Evolutionary conservation across 2,888 invertebrate species (phyloP), one percentile per base, ranked within the genome.

Genomic region (Aphodius sticticus): DNA sequence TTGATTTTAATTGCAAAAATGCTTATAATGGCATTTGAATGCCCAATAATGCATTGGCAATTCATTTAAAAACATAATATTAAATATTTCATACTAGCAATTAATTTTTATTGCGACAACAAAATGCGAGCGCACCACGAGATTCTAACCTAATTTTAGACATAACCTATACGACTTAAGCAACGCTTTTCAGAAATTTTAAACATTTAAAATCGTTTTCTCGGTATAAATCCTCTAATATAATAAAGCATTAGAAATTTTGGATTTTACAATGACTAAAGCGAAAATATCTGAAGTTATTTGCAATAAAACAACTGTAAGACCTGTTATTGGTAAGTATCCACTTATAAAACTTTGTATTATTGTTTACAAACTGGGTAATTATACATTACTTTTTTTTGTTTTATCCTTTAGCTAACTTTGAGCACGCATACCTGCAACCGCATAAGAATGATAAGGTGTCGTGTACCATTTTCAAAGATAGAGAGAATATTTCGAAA

Each of bases 401-500:
- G 36, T 36, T 76, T 76, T 15, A 69, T 69, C 77, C 85, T 85
- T 69, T 76, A 87, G 87, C 86, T 69, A 82, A 85, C 75, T 87
- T 87, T 79, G 84, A 86, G 83, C 87, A 87, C 84, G 85, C 85
- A 4, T 82, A 84, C 76, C 74, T 86, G 70, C 80, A 84, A 76
- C 79, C 83, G 72, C 83, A 83, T 1, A 80, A 85, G 77, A 83
- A 84, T 78, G 77, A 81, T 6, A 82, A 85, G 37, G 81, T 87
- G n/a, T 77, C 83, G 16, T 84, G 85, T 7, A 79, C 79, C 37
- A 70, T 86, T 6, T 87, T 84, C 75, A 83, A 83, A 81, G 81
- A 84, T 78, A 77, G 71, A 26, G 74, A 82, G 6, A 80, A 83
- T 16, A 79, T 84, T 77, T 81, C 80, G 6, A 38, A 86, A 9